These are phyloP conservation scores for Pterocles gutturalis DNA, from an alignment of 2,113 vertebrate species.

Conservation along the genomic window DNA sequence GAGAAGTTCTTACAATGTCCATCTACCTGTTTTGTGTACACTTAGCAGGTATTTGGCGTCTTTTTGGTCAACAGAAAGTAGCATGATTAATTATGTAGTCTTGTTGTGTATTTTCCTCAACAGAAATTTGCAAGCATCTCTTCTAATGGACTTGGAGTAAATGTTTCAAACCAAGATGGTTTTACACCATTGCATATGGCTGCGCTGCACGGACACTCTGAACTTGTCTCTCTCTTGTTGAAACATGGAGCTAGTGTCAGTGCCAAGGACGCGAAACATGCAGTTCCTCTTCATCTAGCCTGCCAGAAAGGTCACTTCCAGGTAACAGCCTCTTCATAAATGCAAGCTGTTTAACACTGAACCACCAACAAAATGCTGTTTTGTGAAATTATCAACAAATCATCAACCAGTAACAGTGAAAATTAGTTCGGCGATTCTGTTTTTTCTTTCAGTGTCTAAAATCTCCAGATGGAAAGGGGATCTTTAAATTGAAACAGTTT, in stretches of 20 bases:
- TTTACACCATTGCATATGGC: conserved; percentile 88
- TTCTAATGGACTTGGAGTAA: conserved; percentile 82
- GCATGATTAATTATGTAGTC: not conserved
- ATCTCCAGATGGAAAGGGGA: not conserved
- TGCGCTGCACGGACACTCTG: conserved; percentile 83
- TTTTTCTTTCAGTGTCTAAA: not conserved
- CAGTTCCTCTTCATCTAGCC: conserved; percentile 91
- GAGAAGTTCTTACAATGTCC: not conserved
- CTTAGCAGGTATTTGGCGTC: not conserved
- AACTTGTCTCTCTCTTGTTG: conserved; percentile 81
- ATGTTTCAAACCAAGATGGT: conserved; percentile 84
- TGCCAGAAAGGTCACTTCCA: conserved; percentile 88
- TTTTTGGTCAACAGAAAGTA: not conserved
- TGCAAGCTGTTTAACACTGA: not conserved
- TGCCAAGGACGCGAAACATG: conserved; percentile 77
- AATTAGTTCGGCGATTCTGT: not conserved
- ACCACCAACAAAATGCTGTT: not conserved
- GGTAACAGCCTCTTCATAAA: conserved; percentile 65
- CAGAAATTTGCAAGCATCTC: conserved; percentile 80
- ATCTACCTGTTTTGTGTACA: not conserved
- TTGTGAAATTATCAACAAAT: not conserved
- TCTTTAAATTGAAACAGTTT: not conserved
- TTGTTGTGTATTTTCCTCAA: not conserved
- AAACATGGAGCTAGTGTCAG: conserved; percentile 84
- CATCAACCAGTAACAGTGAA: too few species aligned